Evolutionary conservation across 2,888 invertebrate genomes (phyloP).

Genomic region (Aphodius sticticus): DNA sequence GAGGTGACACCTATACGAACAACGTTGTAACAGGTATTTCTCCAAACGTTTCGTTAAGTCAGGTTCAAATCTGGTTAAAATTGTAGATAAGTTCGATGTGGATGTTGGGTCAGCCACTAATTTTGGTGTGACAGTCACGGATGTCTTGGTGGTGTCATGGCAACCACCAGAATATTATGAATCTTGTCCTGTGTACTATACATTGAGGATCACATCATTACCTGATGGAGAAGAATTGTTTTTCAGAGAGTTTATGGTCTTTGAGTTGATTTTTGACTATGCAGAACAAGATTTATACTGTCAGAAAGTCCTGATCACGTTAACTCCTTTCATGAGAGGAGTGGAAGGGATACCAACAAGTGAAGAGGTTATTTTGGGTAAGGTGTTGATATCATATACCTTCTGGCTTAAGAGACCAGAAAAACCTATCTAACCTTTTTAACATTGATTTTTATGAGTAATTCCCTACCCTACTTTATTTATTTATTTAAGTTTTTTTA

Average conservation of each 20-base stretch:
- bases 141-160: not conserved
- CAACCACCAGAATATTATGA: not conserved
- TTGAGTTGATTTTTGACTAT: not conserved
- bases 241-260: not conserved
- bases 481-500: too few species aligned
- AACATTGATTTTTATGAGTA: too few species aligned
- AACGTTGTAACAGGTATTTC: not conserved
- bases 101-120: not conserved
- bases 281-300: not conserved
- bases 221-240: not conserved
- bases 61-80: not conserved
- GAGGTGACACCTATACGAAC: not conserved
- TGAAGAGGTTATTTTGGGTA: not conserved
- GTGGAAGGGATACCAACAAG: not conserved
- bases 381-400: too few species aligned
- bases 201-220: not conserved
- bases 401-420: too few species aligned
- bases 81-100: not conserved
- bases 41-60: not conserved
- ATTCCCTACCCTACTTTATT: too few species aligned
- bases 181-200: not conserved
- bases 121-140: not conserved
- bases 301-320: not conserved
- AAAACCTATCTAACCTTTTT: too few species aligned
- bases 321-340: not conserved